Base-by-base conservation (phyloP, 2,113 vertebrate species). In the Xyrauchen texanus region DNA sequence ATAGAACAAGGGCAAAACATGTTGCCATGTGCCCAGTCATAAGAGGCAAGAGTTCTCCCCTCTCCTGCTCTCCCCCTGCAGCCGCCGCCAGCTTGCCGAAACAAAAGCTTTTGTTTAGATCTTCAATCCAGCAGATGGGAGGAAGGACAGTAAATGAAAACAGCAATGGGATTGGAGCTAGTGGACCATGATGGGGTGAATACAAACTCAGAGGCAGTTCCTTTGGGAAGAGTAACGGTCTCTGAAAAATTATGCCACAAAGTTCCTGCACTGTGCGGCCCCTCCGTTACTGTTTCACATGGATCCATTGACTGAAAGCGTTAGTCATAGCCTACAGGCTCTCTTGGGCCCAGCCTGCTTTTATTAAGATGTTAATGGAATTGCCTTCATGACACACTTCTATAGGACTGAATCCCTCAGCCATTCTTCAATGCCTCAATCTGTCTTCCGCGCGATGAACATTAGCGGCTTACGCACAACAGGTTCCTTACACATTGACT, bases 311-410 rank as follows among this genome's bases (percentile, higher is more conserved):
- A 73, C 78, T 68, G 83, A 83, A 82, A 64, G 82, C 68, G 73
- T 77, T 77, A 85, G 87, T 85, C 77, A 65, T 85, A 81, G 85
- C 84, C 79, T 81, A 68, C 84, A 87, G 84, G 86, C 90, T 89
- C 87, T 89, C 87, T 83, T 83, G 87, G 76, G 89, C 83, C 87
- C 83, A 71, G 74, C 82, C 82, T 82, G 87, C 84, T 84, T 91
- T 91, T 91, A 93, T 92, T 90, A 92, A 92, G 90, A 93, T 91
- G 91, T 90, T 92, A 92, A 93, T 92, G 89, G 90, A 88, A 88
- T 81, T 88, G 92, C 90, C 90, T 91, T 90, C 89, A 83, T 89
- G 90, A 91, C 88, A 92, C 89, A 86, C 91, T 90, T 91, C 89
- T 87, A 87, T 80, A 82, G 90, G 88, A 90, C 83, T 51, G 85